phyloP scores from a whole-genome alignment of 2,113 vertebrate species.

The Pycnonotus jocosus region DNA sequence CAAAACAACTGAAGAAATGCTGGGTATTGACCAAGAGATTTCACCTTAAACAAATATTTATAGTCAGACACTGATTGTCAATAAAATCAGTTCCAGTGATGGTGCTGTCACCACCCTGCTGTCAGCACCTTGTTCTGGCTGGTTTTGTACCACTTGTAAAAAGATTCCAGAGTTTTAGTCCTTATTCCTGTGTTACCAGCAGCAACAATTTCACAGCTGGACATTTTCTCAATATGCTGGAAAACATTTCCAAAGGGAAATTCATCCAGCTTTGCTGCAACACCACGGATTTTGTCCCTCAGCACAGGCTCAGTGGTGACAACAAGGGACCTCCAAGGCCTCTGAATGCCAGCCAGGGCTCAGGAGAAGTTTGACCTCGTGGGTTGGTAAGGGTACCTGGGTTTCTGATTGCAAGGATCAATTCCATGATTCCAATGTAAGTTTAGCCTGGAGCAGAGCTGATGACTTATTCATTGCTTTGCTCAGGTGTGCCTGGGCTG shows the following conservation, averaged over 20 bases:
- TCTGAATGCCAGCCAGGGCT: not conserved
- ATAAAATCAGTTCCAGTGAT: not conserved
- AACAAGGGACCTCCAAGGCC: not conserved
- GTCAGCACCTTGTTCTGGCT: not conserved
- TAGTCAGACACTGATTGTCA: not conserved
- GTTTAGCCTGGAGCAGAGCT: conserved; percentile 29
- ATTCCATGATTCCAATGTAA: conserved; percentile 46
- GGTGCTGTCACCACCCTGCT: not conserved
- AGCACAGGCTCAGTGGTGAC: not conserved
- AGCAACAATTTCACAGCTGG: not conserved
- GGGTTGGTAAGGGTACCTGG: not conserved
- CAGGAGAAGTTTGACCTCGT: conserved; percentile 5
- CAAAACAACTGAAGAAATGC: not conserved
- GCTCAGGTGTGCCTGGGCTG: conserved; percentile 9
- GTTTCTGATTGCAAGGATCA: conserved; percentile 48
- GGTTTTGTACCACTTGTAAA: not conserved
- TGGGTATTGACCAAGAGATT: not conserved
- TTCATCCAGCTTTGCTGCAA: not conserved
- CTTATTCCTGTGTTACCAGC: not conserved
- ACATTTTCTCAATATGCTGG: not conserved
- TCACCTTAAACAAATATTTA: not conserved
- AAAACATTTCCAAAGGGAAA: not conserved
- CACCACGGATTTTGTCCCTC: accelerated
- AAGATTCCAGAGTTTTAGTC: not conserved
- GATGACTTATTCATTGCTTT: conserved; percentile 55